Evolutionary conservation across 2,113 vertebrate species (phyloP).

Genomic region (Rhagologus leucostigma): DNA sequence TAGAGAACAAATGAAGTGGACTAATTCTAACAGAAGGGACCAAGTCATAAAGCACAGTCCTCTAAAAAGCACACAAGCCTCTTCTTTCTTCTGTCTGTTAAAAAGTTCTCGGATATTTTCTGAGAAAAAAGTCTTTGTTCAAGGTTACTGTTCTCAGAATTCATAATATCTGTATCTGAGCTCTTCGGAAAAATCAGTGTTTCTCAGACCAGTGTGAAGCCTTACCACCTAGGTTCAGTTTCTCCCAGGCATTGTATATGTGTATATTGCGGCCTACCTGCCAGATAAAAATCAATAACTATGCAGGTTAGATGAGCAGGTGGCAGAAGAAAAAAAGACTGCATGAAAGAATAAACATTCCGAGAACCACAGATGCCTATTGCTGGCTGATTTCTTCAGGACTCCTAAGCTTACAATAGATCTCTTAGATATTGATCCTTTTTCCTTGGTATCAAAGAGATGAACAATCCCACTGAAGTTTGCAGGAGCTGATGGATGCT

Average conservation of each 20-base stretch:
- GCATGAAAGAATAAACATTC: background rate
- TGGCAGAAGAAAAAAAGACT: background rate
- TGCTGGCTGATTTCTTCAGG: constrained; percentile 6
- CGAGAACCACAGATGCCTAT: background rate
- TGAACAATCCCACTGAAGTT: constrained; percentile 13
- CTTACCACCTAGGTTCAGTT: background rate
- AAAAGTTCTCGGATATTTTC: background rate
- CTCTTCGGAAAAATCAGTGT: background rate
- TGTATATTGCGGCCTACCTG: background rate
- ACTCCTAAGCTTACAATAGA: background rate
- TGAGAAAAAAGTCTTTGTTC: background rate
- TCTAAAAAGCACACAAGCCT: background rate
- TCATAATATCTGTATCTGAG: background rate
- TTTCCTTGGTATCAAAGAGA: constrained; percentile 7
- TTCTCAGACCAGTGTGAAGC: background rate
- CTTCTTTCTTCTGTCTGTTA: background rate
- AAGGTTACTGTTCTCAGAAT: background rate
- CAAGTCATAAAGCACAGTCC: background rate
- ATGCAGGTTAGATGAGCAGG: background rate
- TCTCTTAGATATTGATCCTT: constrained; percentile 19
- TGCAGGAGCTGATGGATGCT: background rate
- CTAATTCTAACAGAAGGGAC: background rate
- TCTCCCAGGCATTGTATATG: background rate
- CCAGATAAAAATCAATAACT: background rate
- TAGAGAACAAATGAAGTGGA: background rate